phyloP scores from a whole-genome alignment of 2,113 vertebrate species.

The Hepsetus odoe region DNA sequence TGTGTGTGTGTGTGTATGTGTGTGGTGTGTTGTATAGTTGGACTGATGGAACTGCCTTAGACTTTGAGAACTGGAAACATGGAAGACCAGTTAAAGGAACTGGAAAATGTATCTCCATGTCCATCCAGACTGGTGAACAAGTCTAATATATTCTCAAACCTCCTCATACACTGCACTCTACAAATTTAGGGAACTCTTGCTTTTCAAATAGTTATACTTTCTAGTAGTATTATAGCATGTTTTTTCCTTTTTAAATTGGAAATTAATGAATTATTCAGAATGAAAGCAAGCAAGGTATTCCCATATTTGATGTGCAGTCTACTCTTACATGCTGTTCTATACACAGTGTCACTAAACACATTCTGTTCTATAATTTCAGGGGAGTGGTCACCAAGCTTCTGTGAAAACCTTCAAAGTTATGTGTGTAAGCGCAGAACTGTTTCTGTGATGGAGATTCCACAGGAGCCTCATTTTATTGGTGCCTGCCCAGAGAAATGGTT shows the following conservation, averaged over 20 bases:
- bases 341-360: not conserved
- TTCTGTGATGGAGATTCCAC: conserved; percentile 78
- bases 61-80: conserved; percentile 85
- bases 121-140: conserved; percentile 81
- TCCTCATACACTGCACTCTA: not conserved
- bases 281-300: too few relatives aligned
- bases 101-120: conserved; percentile 83
- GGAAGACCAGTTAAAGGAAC: conserved; percentile 33
- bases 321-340: not conserved
- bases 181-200: too few relatives aligned
- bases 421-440: conserved; percentile 84
- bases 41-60: conserved; percentile 81
- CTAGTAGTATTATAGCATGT: too few relatives aligned
- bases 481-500: conserved; percentile 90
- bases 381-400: conserved; percentile 81
- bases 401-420: conserved; percentile 77
- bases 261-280: too few relatives aligned
- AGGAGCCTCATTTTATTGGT: conserved; percentile 78
- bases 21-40: conserved; percentile 78
- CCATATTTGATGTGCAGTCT: too few relatives aligned
- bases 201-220: too few relatives aligned
- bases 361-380: conserved; percentile 71
- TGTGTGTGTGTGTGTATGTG: conserved; percentile 9
- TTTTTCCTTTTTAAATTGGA: too few relatives aligned
- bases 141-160: not conserved